Conservation (phyloP, 2,888 invertebrate genomes). For the Cheilosia grossa region DNA sequence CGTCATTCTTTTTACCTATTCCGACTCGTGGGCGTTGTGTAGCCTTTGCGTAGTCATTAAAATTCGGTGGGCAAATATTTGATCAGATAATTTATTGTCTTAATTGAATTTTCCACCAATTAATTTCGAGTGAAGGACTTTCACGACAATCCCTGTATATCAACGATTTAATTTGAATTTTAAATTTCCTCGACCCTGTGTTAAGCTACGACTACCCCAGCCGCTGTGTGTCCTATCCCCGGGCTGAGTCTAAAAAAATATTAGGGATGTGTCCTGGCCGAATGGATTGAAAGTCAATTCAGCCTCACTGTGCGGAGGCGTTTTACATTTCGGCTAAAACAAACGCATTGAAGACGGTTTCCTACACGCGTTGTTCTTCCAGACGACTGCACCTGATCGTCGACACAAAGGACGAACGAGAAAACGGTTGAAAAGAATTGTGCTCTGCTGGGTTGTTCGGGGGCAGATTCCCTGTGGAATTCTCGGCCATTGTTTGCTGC, state of each 20-base stretch:
- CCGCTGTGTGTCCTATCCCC: neutral
- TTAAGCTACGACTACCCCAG: constrained; percentile 3
- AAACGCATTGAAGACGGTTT: constrained; percentile 39
- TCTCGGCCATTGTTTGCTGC: constrained; percentile 42
- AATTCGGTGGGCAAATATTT: constrained; percentile 68
- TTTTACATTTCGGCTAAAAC: constrained; percentile 41
- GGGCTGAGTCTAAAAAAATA: constrained; percentile 13
- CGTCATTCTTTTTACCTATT: constrained; percentile 1
- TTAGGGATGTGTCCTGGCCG: constrained; percentile 25
- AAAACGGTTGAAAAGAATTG: constrained; percentile 39
- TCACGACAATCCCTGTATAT: constrained; percentile 55
- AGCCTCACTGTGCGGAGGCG: constrained; percentile 5
- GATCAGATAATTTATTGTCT: constrained; percentile 70
- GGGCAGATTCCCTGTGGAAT: constrained; percentile 45
- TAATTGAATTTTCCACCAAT: constrained; percentile 71
- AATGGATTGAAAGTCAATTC: constrained; percentile 61
- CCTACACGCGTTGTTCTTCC: constrained; percentile 53
- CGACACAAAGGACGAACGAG: constrained; percentile 36
- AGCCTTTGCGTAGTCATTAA: constrained; percentile 38
- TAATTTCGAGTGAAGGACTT: constrained; percentile 59
- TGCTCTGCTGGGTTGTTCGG: constrained; percentile 2
- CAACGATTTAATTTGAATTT: constrained; percentile 68
- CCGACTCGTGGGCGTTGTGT: neutral
- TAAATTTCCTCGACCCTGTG: constrained; percentile 52
- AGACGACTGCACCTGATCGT: constrained; percentile 45